These are phyloP conservation scores for Alviniconcha marisindica DNA, from an alignment of 1,140 invertebrate genomes.

Conservation along the genomic window DNA sequence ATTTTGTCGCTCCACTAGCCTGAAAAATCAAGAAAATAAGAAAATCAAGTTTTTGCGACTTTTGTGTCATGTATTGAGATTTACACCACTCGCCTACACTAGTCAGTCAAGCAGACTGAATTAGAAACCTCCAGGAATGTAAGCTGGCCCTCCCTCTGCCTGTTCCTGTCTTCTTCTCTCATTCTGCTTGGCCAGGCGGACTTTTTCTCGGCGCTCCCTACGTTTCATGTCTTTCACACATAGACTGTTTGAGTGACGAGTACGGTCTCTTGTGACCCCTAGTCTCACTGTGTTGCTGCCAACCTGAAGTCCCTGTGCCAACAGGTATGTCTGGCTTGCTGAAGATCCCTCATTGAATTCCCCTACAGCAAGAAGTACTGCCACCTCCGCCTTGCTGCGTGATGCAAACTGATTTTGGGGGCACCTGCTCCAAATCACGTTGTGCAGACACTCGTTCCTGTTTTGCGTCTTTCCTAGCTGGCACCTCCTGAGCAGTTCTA, in stretches of 20 bases:
- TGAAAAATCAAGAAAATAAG: too few relatives aligned
- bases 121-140: background rate
- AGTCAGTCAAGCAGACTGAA: too few relatives aligned
- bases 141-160: background rate
- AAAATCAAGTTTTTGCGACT: too few relatives aligned
- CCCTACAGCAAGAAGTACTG: background rate
- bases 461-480: constrained; percentile 22
- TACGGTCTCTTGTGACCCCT: background rate
- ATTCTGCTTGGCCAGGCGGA: too few relatives aligned
- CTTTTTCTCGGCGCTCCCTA: too few relatives aligned
- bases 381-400: background rate
- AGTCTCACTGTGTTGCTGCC: background rate
- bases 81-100: too few relatives aligned
- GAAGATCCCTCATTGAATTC: constrained; percentile 22
- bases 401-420: constrained; percentile 24
- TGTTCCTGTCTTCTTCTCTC: constrained; percentile 9
- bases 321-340: background rate
- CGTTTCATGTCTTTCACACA: background rate
- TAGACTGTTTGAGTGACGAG: background rate
- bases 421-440: constrained; percentile 28
- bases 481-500: constrained; percentile 4
- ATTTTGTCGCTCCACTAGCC: too few relatives aligned
- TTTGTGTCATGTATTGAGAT: too few relatives aligned
- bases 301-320: background rate
- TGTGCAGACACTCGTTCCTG: constrained; percentile 15